These are phyloP conservation scores for Pseudococcus viburni DNA, from an alignment of 2,888 invertebrate species.

Conservation along the genomic window DNA sequence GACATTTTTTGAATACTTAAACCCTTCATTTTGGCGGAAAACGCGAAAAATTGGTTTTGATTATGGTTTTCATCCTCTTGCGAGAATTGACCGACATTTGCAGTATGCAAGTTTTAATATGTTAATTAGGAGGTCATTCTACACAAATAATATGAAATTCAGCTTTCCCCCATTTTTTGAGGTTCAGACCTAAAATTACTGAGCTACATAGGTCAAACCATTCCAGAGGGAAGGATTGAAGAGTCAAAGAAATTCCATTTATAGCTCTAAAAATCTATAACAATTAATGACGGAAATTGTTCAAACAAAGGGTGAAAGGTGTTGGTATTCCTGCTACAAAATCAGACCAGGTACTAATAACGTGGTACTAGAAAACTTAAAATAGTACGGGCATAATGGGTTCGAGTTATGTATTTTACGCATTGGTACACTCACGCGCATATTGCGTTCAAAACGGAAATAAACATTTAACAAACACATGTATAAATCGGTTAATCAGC, in stretches of 20 bases:
- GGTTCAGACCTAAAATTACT: too few species aligned
- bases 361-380: background rate
- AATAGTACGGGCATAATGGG: background rate
- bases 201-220: background rate
- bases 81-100: too few species aligned
- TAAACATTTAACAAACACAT: constrained; percentile 64
- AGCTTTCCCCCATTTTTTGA: too few species aligned
- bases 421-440: constrained; percentile 35
- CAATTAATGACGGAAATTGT: constrained; percentile 41
- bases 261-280: background rate
- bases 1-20: too few species aligned
- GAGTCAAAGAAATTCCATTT: background rate
- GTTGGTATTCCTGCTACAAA: constrained; percentile 48
- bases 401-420: constrained; percentile 39
- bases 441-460: constrained; percentile 56
- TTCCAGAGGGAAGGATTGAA: background rate
- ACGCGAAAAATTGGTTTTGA: too few species aligned
- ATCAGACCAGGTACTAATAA: constrained; percentile 56
- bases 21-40: too few species aligned
- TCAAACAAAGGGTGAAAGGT: constrained; percentile 47
- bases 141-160: too few species aligned
- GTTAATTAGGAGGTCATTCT: too few species aligned
- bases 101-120: too few species aligned
- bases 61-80: too few species aligned
- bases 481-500: constrained; percentile 65